phyloP scores from a whole-genome alignment of 2,797 vertebrate genomes.

The Crypturellus tataupa region DNA sequence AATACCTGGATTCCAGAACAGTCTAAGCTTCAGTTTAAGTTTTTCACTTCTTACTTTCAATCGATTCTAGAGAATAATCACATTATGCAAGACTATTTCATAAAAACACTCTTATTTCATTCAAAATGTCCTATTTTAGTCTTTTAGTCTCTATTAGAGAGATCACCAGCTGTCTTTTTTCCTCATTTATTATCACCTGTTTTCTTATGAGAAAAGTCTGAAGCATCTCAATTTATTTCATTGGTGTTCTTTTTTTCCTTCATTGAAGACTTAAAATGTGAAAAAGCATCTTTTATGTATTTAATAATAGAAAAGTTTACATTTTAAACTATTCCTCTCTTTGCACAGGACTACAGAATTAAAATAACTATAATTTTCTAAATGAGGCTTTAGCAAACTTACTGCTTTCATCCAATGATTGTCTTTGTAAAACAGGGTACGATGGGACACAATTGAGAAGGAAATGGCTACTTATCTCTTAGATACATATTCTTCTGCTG shows the following conservation, averaged over 20 bases:
- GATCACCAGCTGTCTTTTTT: not conserved
- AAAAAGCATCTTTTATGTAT: not conserved
- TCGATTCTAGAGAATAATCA: not conserved
- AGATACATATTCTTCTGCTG: not conserved
- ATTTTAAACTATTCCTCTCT: not conserved
- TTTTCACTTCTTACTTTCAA: not conserved
- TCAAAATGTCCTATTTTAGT: not conserved
- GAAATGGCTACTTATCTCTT: not conserved
- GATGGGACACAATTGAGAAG: not conserved
- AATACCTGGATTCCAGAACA: not conserved
- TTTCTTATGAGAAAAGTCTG: not conserved
- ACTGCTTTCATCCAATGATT: not conserved
- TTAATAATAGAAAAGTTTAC: not conserved
- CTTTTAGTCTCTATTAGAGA: not conserved
- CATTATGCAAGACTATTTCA: not conserved
- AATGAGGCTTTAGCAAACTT: not conserved
- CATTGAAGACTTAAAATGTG: not conserved
- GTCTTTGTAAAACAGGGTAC: not conserved
- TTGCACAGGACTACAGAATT: not conserved
- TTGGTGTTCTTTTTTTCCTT: not conserved
- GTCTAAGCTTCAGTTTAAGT: not conserved
- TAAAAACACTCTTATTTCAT: not conserved
- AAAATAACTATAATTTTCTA: not conserved
- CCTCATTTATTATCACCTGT: not conserved
- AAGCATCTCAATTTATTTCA: not conserved